These are phyloP conservation scores for Epinotia bilunana DNA, from an alignment of 2,888 invertebrate genomes.

Conservation along the genomic window DNA sequence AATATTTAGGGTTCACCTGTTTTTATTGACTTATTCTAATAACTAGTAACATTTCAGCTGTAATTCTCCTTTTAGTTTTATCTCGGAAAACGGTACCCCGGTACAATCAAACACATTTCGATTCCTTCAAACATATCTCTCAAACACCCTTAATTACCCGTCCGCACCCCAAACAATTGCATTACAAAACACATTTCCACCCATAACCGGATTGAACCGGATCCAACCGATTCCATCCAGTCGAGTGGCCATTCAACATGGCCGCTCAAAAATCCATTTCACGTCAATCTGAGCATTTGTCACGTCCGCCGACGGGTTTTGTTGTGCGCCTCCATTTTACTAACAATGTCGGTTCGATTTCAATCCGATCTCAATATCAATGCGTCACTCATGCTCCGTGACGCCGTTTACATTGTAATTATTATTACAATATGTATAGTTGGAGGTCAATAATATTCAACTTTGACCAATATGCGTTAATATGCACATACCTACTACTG, in stretches of 20 bases:
- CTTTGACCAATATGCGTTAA: too few species aligned
- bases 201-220: conserved; percentile 54
- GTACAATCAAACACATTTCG: not conserved
- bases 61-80: not conserved
- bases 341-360: not conserved
- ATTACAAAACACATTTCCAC: conserved; percentile 41
- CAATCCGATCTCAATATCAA: conserved; percentile 6
- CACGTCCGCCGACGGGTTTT: conserved; percentile 57
- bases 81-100: not conserved
- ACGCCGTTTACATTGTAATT: not conserved
- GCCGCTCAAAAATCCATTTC: conserved; percentile 77
- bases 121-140: not conserved
- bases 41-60: too few species aligned
- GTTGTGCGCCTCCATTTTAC: conserved; percentile 4
- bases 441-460: too few species aligned
- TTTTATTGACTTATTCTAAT: too few species aligned
- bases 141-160: conserved; percentile 21
- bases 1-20: too few species aligned
- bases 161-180: conserved; percentile 25
- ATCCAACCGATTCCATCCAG: conserved; percentile 50
- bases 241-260: conserved; percentile 43
- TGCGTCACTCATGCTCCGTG: not conserved
- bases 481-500: too few species aligned
- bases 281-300: conserved; percentile 79
- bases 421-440: too few species aligned